Evolutionary conservation across 2,113 vertebrate genomes (phyloP).

Genomic region (Brachypteracias leptosomus): DNA sequence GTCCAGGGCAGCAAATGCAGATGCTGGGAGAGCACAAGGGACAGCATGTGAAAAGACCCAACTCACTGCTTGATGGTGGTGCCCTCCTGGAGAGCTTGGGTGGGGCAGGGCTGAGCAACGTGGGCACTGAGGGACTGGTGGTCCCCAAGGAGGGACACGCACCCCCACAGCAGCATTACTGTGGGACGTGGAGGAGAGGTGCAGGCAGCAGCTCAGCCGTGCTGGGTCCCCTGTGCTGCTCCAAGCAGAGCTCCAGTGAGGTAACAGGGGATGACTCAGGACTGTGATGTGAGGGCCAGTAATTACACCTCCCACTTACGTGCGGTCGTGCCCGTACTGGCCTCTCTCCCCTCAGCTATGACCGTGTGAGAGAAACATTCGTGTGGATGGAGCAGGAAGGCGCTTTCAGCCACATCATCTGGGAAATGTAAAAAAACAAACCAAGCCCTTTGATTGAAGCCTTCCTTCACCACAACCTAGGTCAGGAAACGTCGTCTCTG

Average conservation of each 20-base stretch:
- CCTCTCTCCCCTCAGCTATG: background rate
- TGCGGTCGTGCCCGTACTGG: accelerated
- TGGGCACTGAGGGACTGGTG: accelerated
- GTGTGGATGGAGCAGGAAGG: background rate
- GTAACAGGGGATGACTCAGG: background rate
- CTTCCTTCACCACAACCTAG: background rate
- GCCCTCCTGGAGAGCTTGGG: background rate
- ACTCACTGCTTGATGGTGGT: accelerated
- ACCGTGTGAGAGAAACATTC: accelerated
- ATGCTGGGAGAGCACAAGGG: background rate
- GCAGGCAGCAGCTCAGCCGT: background rate
- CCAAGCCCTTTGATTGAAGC: background rate
- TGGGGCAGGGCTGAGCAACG: background rate
- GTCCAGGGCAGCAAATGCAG: background rate
- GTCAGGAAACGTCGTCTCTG: accelerated
- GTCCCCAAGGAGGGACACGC: background rate
- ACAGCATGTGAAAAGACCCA: background rate
- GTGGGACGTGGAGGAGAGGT: background rate
- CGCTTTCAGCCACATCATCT: background rate
- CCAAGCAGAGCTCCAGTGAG: background rate
- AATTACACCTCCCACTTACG: background rate
- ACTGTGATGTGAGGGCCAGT: accelerated
- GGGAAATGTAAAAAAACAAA: background rate
- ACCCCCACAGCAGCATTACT: background rate
- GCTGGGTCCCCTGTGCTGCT: background rate